phyloP scores from a whole-genome alignment of 2,888 invertebrate species.

The Sarcophaga rosellei region DNA sequence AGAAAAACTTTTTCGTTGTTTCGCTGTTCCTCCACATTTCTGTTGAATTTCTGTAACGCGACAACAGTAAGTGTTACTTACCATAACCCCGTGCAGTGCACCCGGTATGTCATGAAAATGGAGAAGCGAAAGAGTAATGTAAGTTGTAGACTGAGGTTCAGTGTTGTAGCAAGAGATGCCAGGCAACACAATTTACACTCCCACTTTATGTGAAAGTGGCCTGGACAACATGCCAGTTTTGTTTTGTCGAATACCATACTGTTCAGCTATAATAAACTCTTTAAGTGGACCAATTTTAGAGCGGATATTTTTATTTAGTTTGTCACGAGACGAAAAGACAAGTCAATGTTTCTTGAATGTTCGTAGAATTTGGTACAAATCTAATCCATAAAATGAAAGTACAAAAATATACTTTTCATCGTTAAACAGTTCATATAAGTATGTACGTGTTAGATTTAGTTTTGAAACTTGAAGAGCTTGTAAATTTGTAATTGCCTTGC shows the following conservation, averaged over 20 bases:
- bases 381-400: too few species aligned
- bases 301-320: background rate
- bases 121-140: constrained; percentile 13
- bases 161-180: background rate
- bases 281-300: background rate
- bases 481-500: too few species aligned
- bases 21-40: background rate
- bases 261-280: background rate
- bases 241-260: background rate
- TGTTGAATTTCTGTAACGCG: background rate
- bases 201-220: background rate
- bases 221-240: background rate
- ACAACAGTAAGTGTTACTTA: background rate
- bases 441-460: too few species aligned
- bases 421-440: too few species aligned
- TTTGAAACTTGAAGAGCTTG: too few species aligned
- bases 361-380: background rate
- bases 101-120: constrained; percentile 15
- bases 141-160: constrained; percentile 24
- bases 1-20: constrained; percentile 9
- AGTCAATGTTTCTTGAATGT: too few species aligned
- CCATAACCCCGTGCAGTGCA: background rate
- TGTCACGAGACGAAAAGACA: background rate
- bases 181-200: background rate
- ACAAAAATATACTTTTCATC: too few species aligned